phyloP scores from a whole-genome alignment of 2,113 vertebrate species.

The Trichechus manatus region DNA sequence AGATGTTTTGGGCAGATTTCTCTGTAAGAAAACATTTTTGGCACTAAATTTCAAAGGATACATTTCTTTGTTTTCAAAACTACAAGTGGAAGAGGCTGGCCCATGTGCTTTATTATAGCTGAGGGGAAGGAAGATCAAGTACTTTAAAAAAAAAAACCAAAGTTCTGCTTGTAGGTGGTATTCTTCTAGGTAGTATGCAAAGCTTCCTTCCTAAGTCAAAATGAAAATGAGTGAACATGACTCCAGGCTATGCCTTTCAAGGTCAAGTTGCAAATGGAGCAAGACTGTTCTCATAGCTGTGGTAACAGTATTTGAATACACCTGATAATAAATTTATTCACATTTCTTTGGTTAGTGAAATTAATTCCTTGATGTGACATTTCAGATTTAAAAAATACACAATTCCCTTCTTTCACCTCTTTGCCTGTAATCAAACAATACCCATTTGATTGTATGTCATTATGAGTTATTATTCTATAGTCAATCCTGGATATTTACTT shows the following conservation, averaged over 20 bases:
- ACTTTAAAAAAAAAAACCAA: background rate
- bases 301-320: conserved; percentile 36
- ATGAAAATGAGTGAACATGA: background rate
- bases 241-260: conserved; percentile 17
- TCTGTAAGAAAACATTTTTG: background rate
- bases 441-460: conserved; percentile 36
- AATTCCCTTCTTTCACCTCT: conserved; percentile 49
- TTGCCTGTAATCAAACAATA: conserved; percentile 60
- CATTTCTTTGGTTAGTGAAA: conserved; percentile 60
- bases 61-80: background rate
- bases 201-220: background rate
- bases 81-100: background rate
- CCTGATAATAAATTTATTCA: conserved; percentile 67
- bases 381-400: conserved; percentile 41
- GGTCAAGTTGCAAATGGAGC: conserved; percentile 64
- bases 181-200: background rate
- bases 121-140: background rate
- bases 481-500: conserved; percentile 71
- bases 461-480: conserved; percentile 57
- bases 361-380: conserved; percentile 72
- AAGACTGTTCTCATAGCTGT: background rate
- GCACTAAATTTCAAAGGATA: background rate
- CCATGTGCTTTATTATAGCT: background rate
- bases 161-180: background rate
- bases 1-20: background rate